Conservation (phyloP, 2,113 vertebrate species). For the Paradoxurus hermaphroditus region DNA sequence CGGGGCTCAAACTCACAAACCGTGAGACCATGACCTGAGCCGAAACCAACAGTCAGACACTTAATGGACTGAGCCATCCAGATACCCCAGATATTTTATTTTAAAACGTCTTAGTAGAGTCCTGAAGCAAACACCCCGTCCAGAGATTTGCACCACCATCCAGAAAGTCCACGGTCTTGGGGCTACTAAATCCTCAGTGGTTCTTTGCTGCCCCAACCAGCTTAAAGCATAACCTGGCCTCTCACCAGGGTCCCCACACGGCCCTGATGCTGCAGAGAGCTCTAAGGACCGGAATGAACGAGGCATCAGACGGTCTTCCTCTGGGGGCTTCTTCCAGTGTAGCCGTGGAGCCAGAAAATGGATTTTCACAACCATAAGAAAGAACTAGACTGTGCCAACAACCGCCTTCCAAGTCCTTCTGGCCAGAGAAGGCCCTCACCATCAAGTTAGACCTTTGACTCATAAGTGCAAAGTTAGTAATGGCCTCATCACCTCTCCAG, state of each 20-base stretch:
- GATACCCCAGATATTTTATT: background rate
- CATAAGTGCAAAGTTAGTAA: background rate
- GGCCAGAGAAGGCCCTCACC: background rate
- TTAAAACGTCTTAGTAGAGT: background rate
- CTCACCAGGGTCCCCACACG: accelerated
- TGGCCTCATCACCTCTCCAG: background rate
- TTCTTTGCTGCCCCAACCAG: background rate
- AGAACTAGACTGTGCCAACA: background rate
- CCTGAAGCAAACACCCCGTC: background rate
- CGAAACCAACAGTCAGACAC: no score
- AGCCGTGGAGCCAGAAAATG: background rate
- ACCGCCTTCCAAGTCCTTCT: background rate
- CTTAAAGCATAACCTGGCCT: background rate
- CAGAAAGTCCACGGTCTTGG: background rate
- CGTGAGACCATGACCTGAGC: no score
- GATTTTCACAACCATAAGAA: background rate
- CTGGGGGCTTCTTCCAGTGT: background rate
- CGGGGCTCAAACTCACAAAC: no score
- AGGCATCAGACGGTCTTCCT: background rate
- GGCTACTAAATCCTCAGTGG: background rate
- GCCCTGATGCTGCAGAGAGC: background rate
- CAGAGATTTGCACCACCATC: background rate
- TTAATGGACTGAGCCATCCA: no score
- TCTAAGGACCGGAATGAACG: background rate
- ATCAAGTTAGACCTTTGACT: background rate